A percentile compares a stretch with the other conserved stretches of the same genome.
Evolutionary conservation across 2,797 vertebrate species (phyloP).

Genomic region (Megalops cyprinoides): DNA sequence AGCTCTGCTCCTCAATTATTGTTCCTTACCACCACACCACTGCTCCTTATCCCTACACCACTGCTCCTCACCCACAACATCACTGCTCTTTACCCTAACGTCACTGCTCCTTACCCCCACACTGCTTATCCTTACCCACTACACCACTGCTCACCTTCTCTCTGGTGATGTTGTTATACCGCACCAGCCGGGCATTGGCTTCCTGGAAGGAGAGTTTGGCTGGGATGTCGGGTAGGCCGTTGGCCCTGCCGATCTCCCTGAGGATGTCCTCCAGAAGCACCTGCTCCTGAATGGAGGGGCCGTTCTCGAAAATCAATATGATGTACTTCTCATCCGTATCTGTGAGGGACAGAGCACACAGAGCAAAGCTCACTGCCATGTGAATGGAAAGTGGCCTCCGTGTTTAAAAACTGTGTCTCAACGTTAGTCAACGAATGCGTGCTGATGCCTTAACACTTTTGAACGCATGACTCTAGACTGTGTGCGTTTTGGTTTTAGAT

Average conservation of each 20-base stretch:
- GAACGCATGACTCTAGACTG: no score
- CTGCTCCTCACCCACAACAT: no score
- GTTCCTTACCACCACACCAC: no score
- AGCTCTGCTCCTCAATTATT: no score
- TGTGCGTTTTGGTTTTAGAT: no score
- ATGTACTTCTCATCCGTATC: slow-evolving; percentile 78
- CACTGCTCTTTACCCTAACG: no score
- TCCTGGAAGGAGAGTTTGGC: slow-evolving; percentile 78
- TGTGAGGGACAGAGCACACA: slow-evolving; percentile 50
- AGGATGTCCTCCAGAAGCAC: slow-evolving; percentile 79
- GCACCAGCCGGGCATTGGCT: slow-evolving; percentile 78
- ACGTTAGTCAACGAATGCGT: no score
- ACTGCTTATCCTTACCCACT: background rate
- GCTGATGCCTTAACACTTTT: no score
- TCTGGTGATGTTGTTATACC: slow-evolving; percentile 74
- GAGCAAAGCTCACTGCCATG: no score
- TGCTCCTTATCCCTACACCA: no score
- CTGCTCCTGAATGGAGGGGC: slow-evolving; percentile 70
- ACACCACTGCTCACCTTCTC: slow-evolving; percentile 32
- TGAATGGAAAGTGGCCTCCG: no score
- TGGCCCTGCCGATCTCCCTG: slow-evolving; percentile 72
- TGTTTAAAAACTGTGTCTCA: no score
- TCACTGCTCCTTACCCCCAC: background rate
- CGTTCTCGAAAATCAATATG: slow-evolving; percentile 80
- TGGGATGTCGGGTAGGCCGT: slow-evolving; percentile 75